A percentile compares a stretch with the other conserved stretches of the same genome.
These are phyloP conservation scores for Phycodurus eques DNA, from an alignment of 2,113 vertebrate genomes.

Conservation along the genomic window DNA sequence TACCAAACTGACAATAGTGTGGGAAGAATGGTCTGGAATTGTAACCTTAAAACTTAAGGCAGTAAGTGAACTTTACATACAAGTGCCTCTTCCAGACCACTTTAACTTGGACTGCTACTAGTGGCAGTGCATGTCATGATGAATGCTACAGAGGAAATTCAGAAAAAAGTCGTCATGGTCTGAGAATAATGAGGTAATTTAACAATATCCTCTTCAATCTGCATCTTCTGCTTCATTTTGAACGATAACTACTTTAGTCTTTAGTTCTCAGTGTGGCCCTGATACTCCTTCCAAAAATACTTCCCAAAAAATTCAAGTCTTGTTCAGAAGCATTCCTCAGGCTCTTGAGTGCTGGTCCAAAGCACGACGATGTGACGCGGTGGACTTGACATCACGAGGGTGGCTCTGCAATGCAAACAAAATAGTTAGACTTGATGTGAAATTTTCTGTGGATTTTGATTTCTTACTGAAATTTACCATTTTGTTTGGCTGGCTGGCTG, in stretches of 20 bases:
- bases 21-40: too few species aligned
- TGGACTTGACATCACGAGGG: conserved; percentile 14
- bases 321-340: neutral
- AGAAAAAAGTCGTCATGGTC: too few species aligned
- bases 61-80: neutral
- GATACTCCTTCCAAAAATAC: neutral
- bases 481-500: conserved; percentile 11
- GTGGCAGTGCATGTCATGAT: too few species aligned
- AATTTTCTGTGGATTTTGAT: neutral
- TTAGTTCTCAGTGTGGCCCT: neutral
- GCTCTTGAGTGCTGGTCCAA: neutral
- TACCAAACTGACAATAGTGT: neutral
- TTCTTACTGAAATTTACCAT: conserved; percentile 13
- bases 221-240: neutral
- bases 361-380: neutral
- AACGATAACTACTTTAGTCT: neutral
- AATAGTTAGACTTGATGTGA: too few species aligned
- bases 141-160: too few species aligned
- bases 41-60: neutral
- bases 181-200: too few species aligned
- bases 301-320: neutral
- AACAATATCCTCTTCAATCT: too few species aligned
- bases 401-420: conserved; percentile 3
- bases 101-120: too few species aligned
- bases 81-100: too few species aligned